Percentiles rank a stretch among this genome's conserved stretches.
Evolutionary conservation across 2,113 vertebrate species (phyloP).

Genomic region (Oxyruncus cristatus): DNA sequence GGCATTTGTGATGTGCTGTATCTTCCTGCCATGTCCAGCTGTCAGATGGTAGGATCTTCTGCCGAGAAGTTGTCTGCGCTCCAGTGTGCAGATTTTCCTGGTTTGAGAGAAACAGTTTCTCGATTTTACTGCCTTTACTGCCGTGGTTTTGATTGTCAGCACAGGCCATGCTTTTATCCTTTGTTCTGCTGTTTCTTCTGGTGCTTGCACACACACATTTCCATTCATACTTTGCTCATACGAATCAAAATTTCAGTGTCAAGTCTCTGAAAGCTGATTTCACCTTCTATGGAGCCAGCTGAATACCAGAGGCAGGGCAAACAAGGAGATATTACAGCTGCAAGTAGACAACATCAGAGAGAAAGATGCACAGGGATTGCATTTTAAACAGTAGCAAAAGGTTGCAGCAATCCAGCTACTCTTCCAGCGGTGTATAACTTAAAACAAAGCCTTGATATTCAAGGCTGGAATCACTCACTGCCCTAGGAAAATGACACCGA

Average conservation of each 20-base stretch:
- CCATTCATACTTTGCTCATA: neutral
- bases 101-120: neutral
- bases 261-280: neutral
- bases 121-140: neutral
- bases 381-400: neutral
- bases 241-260: neutral
- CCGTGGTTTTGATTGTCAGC: neutral
- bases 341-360: neutral
- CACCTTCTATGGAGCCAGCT: neutral
- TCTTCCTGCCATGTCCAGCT: neutral
- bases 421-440: neutral
- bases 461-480: neutral
- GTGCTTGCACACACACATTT: neutral
- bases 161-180: neutral
- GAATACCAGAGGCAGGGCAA: neutral
- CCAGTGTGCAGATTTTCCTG: neutral
- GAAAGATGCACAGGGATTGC: neutral
- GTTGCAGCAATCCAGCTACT: neutral
- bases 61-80: neutral
- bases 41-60: neutral
- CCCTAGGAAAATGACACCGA: neutral
- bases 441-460: neutral
- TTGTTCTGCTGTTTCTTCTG: neutral
- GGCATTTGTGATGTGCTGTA: neutral
- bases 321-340: neutral